These are phyloP conservation scores for Trypoxylus dichotomus DNA, from an alignment of 1,140 invertebrate genomes.

Conservation along the genomic window DNA sequence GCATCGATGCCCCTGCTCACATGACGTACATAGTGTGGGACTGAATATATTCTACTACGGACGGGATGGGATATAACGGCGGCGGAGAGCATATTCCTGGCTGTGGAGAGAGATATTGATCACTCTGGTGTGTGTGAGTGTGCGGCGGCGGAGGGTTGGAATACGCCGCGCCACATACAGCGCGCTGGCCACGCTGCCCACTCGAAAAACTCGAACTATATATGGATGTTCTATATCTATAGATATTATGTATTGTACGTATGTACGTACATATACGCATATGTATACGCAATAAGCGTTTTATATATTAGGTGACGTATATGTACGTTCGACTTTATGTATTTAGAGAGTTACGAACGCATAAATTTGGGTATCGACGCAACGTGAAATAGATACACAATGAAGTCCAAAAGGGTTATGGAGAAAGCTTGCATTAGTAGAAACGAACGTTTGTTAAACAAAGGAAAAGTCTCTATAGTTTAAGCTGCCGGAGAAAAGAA, in stretches of 20 bases:
- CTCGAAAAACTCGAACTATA: background rate
- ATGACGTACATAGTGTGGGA: conserved; percentile 8
- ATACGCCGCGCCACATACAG: background rate
- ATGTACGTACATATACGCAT: background rate
- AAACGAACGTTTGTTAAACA: too few relatives aligned
- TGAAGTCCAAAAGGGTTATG: too few relatives aligned
- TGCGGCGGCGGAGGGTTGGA: background rate
- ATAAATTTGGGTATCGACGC: too few relatives aligned
- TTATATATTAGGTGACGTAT: too few relatives aligned
- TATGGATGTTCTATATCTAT: background rate
- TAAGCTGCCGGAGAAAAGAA: too few relatives aligned
- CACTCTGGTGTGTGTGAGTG: background rate
- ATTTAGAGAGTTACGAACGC: too few relatives aligned
- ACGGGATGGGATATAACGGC: conserved; percentile 1
- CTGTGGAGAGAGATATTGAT: conserved; percentile 19
- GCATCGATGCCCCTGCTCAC: background rate
- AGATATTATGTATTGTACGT: background rate
- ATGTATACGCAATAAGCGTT: too few relatives aligned
- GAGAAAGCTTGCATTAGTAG: too few relatives aligned
- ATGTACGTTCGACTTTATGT: too few relatives aligned
- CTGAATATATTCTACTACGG: conserved; percentile 9
- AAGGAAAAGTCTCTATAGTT: too few relatives aligned
- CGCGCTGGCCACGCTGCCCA: conserved; percentile 6
- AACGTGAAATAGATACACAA: too few relatives aligned
- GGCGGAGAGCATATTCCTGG: conserved; percentile 10